Conservation (phyloP, 2,888 invertebrate genomes). For the Agrypnus murinus region DNA sequence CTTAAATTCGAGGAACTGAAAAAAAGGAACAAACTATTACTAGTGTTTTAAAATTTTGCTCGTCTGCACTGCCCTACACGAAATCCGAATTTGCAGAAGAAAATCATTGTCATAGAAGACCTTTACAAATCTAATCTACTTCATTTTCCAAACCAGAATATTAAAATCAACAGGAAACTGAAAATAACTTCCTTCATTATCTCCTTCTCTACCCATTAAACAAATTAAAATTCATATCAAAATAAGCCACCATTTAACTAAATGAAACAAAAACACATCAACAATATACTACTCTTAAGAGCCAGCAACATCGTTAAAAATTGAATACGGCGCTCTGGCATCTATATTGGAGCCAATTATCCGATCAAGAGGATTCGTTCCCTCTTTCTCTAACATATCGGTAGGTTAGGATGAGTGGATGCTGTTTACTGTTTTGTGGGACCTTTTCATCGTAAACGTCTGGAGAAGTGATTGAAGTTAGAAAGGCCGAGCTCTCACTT, state of each 20-base stretch:
- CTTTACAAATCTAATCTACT: conserved; percentile 23
- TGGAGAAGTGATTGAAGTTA: conserved; percentile 50
- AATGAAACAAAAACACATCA: conserved; percentile 44
- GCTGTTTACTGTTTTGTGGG: conserved; percentile 40
- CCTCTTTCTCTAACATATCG: conserved; percentile 28
- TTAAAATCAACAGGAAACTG: too few relatives aligned
- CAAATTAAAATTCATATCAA: conserved; percentile 53
- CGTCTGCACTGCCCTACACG: too few relatives aligned
- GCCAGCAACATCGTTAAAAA: conserved; percentile 53
- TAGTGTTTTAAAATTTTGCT: too few relatives aligned
- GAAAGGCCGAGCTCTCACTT: conserved; percentile 40
- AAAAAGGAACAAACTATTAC: too few relatives aligned
- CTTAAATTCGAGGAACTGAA: too few relatives aligned
- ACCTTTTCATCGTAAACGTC: conserved; percentile 49
- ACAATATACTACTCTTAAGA: conserved; percentile 43
- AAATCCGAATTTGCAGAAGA: too few relatives aligned
- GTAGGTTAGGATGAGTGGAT: conserved; percentile 12
- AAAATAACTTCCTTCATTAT: too few relatives aligned
- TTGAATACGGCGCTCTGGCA: conserved; percentile 54
- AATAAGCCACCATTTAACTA: conserved; percentile 46
- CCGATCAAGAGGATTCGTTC: conserved; percentile 38
- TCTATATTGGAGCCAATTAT: conserved; percentile 56
- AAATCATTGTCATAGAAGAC: too few relatives aligned
- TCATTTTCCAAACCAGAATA: background rate
- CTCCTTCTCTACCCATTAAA: conserved; percentile 1